Percentiles rank a stretch among this genome's conserved stretches.
phyloP scores from a whole-genome alignment of 2,888 invertebrate genomes.

The Phorcus lineatus region DNA sequence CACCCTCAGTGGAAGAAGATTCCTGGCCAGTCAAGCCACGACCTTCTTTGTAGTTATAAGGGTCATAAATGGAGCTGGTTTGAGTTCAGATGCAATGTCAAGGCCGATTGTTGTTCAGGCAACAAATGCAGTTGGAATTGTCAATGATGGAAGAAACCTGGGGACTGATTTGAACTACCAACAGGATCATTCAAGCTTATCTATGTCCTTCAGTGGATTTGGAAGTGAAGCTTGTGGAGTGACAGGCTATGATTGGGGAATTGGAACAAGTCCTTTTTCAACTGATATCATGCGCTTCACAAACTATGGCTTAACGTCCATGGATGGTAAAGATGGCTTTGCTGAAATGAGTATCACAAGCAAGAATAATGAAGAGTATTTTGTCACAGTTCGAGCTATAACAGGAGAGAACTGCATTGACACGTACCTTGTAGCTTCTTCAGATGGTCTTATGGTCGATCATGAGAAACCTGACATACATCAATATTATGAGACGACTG shows the following conservation, averaged over 20 bases:
- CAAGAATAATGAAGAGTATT: slow-evolving; percentile 52
- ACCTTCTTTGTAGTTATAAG: not conserved
- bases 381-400: slow-evolving; percentile 52
- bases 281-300: slow-evolving; percentile 57
- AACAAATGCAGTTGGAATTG: slow-evolving; percentile 46
- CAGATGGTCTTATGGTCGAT: slow-evolving; percentile 56
- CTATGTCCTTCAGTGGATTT: slow-evolving; percentile 58
- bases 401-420: slow-evolving; percentile 54
- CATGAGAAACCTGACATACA: slow-evolving; percentile 39
- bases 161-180: slow-evolving; percentile 48
- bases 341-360: slow-evolving; percentile 51
- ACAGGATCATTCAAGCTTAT: slow-evolving; percentile 51
- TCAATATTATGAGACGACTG: not conserved
- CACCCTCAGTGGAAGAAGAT: not conserved
- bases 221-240: slow-evolving; percentile 60
- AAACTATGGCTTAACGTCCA: slow-evolving; percentile 55
- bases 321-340: slow-evolving; percentile 50
- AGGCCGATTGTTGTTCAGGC: slow-evolving; percentile 36
- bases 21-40: not conserved
- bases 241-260: slow-evolving; percentile 58
- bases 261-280: slow-evolving; percentile 52
- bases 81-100: slow-evolving; percentile 23
- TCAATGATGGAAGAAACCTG: slow-evolving; percentile 53
- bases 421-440: slow-evolving; percentile 52
- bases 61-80: slow-evolving; percentile 39